Percentiles rank a stretch among this genome's conserved stretches.
Evolutionary conservation across 2,113 vertebrate species (phyloP).

Genomic region (Crocuta crocuta): DNA sequence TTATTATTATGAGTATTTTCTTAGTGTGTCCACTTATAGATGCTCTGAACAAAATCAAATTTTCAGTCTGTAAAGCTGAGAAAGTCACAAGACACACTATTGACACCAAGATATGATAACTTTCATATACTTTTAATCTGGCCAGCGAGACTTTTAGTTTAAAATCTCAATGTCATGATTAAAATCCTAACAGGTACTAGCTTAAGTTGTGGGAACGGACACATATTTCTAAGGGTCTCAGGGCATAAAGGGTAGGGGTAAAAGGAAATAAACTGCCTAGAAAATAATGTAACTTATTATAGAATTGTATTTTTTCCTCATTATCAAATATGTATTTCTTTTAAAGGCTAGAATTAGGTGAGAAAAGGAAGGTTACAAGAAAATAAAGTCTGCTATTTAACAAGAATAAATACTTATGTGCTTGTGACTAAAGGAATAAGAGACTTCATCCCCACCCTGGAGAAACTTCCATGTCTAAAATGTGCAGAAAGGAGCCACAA

Average conservation of each 20-base stretch:
- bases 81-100: neutral
- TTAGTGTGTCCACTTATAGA: neutral
- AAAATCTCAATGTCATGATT: constrained; percentile 26
- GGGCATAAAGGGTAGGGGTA: neutral
- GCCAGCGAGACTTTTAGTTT: neutral
- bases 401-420: neutral
- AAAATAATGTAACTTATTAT: neutral
- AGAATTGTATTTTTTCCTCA: neutral
- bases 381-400: neutral
- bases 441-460: neutral
- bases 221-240: neutral
- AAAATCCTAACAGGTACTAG: neutral
- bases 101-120: neutral
- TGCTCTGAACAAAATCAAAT: neutral
- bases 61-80: neutral
- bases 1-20: neutral
- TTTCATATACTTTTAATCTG: neutral
- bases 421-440: neutral
- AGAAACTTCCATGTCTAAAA: neutral
- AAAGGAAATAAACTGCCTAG: neutral
- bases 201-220: neutral
- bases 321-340: neutral
- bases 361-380: neutral
- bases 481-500: neutral
- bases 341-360: neutral